Percentiles rank a stretch among this genome's conserved stretches.
Conservation (phyloP, 2,113 vertebrate species). For the Gavia stellata region DNA sequence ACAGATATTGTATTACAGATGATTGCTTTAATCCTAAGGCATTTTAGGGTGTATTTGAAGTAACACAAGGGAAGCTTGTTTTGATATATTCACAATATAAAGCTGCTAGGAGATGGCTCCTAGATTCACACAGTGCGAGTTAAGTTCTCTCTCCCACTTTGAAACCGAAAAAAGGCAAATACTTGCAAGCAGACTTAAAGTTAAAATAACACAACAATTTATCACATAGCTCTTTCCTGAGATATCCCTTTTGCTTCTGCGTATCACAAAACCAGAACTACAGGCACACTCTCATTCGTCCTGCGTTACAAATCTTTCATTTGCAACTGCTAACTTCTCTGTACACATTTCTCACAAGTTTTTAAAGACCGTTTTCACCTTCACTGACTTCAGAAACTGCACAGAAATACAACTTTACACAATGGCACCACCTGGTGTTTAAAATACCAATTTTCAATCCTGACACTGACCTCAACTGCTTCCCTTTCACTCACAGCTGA, state of each 20-base stretch:
- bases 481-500: neutral
- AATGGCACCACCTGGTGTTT: constrained; percentile 78
- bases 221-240: neutral
- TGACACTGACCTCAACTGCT: neutral
- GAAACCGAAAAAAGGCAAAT: neutral
- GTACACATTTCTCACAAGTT: neutral
- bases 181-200: neutral
- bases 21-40: constrained; percentile 70
- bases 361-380: neutral
- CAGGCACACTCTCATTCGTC: neutral
- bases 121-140: constrained; percentile 16
- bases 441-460: neutral
- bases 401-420: constrained; percentile 49
- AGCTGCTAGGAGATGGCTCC: constrained; percentile 40
- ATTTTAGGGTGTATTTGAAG: constrained; percentile 67
- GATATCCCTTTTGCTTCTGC: neutral
- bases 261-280: neutral
- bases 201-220: neutral
- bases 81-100: constrained; percentile 44
- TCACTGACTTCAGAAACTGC: neutral
- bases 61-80: constrained; percentile 57
- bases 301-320: neutral
- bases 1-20: constrained; percentile 66
- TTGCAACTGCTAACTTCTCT: neutral
- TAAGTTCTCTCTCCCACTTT: neutral